phyloP scores from a whole-genome alignment of 2,113 vertebrate species.

The Apeltes quadracus region DNA sequence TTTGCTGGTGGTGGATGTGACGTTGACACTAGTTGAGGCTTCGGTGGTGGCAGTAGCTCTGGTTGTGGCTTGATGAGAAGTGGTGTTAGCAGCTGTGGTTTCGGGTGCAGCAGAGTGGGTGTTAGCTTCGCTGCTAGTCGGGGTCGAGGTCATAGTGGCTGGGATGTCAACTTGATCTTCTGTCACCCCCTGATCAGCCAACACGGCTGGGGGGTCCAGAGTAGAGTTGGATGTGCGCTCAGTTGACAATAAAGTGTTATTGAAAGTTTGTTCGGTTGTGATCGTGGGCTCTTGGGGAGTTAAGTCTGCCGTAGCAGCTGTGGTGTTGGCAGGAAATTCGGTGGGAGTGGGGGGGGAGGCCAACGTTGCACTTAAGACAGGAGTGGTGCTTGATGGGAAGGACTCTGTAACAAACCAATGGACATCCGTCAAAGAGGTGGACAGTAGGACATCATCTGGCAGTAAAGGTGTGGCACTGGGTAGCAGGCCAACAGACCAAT shows the following conservation, averaged over 20 bases:
- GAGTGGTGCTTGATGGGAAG: constrained; percentile 15
- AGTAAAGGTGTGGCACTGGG: constrained; percentile 51
- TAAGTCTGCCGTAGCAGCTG: constrained; percentile 34
- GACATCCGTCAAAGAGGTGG: constrained; percentile 63
- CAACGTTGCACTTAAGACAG: constrained; percentile 48
- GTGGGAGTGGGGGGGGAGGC: constrained; percentile 36
- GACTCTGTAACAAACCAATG: constrained; percentile 72
- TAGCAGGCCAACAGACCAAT: constrained; percentile 31
- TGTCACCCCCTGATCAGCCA: constrained; percentile 64
- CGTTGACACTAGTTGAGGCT: constrained; percentile 33
- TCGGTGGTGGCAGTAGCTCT: constrained; percentile 34
- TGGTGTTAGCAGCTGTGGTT: constrained; percentile 51
- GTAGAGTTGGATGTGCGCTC: constrained; percentile 43
- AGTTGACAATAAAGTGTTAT: constrained; percentile 24
- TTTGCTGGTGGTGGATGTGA: constrained; percentile 45
- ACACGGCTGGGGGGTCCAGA: constrained; percentile 47
- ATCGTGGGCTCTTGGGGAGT: constrained; percentile 18
- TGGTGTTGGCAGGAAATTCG: constrained; percentile 21
- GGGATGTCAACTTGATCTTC: constrained; percentile 56
- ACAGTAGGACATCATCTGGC: constrained; percentile 47
- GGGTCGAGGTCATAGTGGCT: constrained; percentile 58
- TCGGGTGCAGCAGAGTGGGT: constrained; percentile 36
- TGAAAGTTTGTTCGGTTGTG: constrained; percentile 44
- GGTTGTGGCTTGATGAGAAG: constrained; percentile 49
- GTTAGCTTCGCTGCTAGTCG: constrained; percentile 47